Evolutionary conservation across 2,797 vertebrate genomes (phyloP), one percentile per base, ranked within the genome.

Genomic region (Chromis chromis): DNA sequence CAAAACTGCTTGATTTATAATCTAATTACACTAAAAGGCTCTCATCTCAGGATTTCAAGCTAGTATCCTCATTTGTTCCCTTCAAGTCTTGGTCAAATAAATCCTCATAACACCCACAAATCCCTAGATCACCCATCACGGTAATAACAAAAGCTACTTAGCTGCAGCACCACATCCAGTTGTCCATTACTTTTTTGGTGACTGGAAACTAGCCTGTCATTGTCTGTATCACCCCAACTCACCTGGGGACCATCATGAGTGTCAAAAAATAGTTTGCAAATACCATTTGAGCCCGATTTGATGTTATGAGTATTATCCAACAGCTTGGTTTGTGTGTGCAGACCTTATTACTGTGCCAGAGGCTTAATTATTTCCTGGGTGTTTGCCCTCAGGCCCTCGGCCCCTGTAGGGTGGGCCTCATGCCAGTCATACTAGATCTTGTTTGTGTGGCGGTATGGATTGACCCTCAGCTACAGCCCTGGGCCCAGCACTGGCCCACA

Each of bases 361-460:
- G 74, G 88, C 81, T 91, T 91, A 82, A 92, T 92, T 91, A 89
- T 89, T 86, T 83, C 72, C 66, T 59, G 86, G 83, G 77, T 86
- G 82, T 87, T 84, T 85, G 74, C 82, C 85, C 85, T 79, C 74
- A 72, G 84, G 70, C 81, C 74, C 78, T 80, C 50, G 9, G 85
- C 83, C 87, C 84, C 88, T 81, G 86, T 59, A 70, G 88, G 74
- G 78, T 79, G 78, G 91, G 90, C 91, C 81, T 74, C 81, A 81
- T 89, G 90, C 90, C 90, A 92, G 83, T 76, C 72, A 27, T 76
- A 79, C 82, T 81, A 70, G 72, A 68, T 86, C 80, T 85, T 85
- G 86, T 93, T 89, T 89, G 79, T 83, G 79, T 74, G 82, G 77
- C 52, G 71, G 78, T 74, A 85, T 68, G 79, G 76, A 78, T 53